Evolutionary conservation across 2,797 vertebrate genomes (phyloP).

Genomic region (Pampus argenteus): DNA sequence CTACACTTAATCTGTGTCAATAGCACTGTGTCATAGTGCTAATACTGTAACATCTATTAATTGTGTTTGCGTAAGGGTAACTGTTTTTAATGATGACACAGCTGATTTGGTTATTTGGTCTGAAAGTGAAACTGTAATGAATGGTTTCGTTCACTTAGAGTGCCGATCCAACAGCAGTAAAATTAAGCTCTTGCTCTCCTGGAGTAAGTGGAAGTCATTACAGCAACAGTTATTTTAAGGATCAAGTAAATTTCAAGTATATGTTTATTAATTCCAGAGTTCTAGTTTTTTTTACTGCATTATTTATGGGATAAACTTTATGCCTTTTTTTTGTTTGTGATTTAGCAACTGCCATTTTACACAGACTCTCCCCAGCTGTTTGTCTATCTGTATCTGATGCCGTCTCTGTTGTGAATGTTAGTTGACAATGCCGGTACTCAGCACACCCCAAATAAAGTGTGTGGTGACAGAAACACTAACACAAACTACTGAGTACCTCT

Average conservation of each 20-base stretch:
- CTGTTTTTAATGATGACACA: constrained; percentile 23
- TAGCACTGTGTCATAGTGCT: background rate
- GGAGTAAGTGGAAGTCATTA: constrained; percentile 5
- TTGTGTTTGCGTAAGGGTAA: constrained; percentile 32
- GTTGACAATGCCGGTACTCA: constrained; percentile 77
- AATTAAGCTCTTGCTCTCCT: background rate
- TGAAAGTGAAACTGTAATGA: constrained; percentile 45
- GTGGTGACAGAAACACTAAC: constrained; percentile 78
- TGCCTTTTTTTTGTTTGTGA: constrained; percentile 18
- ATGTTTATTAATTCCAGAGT: constrained; percentile 5
- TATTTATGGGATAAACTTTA: constrained; percentile 38
- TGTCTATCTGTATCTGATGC: constrained; percentile 46
- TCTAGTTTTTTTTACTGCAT: constrained; percentile 11
- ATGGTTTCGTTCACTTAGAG: constrained; percentile 24
- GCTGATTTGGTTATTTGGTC: constrained; percentile 36
- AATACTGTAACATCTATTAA: constrained; percentile 25
- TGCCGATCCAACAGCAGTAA: constrained; percentile 10
- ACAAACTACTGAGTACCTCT: constrained; percentile 73
- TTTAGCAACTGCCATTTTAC: constrained; percentile 33
- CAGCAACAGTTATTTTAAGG: constrained; percentile 38
- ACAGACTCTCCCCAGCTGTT: background rate
- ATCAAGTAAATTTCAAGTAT: constrained; percentile 28
- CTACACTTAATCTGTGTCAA: constrained; percentile 16
- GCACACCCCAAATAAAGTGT: constrained; percentile 71
- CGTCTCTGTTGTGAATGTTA: constrained; percentile 51